Base-by-base conservation (phyloP, 2,888 invertebrate genomes). In the Rhogogaster chlorosoma region DNA sequence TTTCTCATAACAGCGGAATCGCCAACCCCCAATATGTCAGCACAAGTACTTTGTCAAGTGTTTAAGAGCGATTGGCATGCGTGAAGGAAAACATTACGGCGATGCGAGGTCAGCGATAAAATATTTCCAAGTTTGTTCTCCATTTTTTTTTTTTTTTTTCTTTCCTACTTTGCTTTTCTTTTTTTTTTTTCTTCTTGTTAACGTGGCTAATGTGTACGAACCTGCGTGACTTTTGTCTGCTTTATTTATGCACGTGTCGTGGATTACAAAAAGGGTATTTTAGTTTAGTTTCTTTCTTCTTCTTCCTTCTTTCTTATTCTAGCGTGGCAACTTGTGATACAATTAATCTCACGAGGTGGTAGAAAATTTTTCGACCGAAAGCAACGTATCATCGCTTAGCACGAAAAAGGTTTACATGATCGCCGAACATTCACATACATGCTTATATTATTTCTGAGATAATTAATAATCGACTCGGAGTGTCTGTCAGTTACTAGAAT, bases 11-110 rank as follows among this genome's bases (percentile, higher is more conserved):
- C 71, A n/a, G 18, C 36, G n/a, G 6, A 38, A 71, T 75, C 29
- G 29, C 29, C 29, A 53, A 18, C 77, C 29, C 49, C 3, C 49
- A 32, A 71, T 53, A 29, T 53, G 32, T 32, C 45, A 9, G 15
- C 53, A 77, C 53, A 77, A 49, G 49, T 49, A 77, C 18, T 53
- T 49, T 26, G 49, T 18, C n/a, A 49, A 73, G 10, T 73, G 22
- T 42, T 38, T 73, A 22, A 22, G 22, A 53, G 53, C 18, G 12
- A 77, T 77, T 77, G 77, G 77, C 77, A 77, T 77, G 45, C 77
- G 77, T 77, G 77, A 77, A 53, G 29, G 18, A 77, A 77, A 77
- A 49, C 77, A 49, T 49, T 75, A 77, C 29, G 7, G 18, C n/a
- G 2, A 32, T 77, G 15, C 73, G 42, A 77, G 49, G 77, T 61